Conservation (phyloP, 2,888 invertebrate genomes). For the Philopedon plagiatum region DNA sequence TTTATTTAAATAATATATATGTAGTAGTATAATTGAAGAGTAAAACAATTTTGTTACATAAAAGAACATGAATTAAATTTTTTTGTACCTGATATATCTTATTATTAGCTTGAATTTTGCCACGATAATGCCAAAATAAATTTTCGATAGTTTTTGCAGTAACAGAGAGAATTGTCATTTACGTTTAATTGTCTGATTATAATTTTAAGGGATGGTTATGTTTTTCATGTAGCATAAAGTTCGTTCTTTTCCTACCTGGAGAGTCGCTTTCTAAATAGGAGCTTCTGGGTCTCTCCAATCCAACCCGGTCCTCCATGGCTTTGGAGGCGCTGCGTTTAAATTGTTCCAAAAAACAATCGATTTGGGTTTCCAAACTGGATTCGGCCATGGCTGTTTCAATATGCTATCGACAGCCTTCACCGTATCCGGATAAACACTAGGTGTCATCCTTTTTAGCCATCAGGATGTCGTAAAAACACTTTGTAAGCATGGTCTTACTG, state of each 20-base stretch:
- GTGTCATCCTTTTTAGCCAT: slow-evolving; percentile 45
- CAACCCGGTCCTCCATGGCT: slow-evolving; percentile 72
- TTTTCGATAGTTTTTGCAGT: too few species aligned
- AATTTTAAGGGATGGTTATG: neutral
- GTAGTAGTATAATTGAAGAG: too few species aligned
- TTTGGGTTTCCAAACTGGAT: slow-evolving; percentile 83
- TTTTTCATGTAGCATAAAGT: neutral
- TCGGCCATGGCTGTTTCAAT: slow-evolving; percentile 57
- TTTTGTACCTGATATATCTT: too few species aligned
- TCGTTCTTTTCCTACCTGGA: slow-evolving; percentile 57
- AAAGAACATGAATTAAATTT: too few species aligned
- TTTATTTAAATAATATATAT: too few species aligned
- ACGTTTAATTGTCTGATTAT: too few species aligned
- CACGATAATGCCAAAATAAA: too few species aligned
- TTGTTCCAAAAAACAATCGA: slow-evolving; percentile 88
- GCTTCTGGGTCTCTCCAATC: slow-evolving; percentile 59
- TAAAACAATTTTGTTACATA: too few species aligned
- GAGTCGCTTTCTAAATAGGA: slow-evolving; percentile 62
- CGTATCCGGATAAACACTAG: slow-evolving; percentile 32
- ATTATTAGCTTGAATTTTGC: too few species aligned
- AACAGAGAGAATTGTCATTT: too few species aligned
- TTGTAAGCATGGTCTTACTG: slow-evolving; percentile 32
- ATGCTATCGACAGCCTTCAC: slow-evolving; percentile 26
- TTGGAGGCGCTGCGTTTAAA: slow-evolving; percentile 85
- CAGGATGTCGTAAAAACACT: slow-evolving; percentile 33